These are phyloP conservation scores for Latrodectus geometricus DNA, from an alignment of 1,140 invertebrate species.

Conservation along the genomic window DNA sequence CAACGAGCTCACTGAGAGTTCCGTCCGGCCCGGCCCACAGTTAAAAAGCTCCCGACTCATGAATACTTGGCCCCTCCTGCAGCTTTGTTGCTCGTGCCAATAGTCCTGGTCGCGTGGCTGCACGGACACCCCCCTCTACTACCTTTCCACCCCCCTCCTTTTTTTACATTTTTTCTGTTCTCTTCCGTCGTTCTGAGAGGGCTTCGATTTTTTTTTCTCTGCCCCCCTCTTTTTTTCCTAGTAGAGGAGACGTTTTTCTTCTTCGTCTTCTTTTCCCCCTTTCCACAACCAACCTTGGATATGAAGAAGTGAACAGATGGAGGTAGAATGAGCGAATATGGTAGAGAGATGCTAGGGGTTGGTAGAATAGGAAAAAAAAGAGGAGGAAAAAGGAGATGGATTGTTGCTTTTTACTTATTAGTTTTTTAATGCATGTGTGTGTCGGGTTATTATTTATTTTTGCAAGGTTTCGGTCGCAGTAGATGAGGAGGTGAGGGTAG, in stretches of 20 bases:
- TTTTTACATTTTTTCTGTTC: conserved; percentile 9
- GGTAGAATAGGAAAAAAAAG: background rate
- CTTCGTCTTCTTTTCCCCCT: conserved; percentile 24
- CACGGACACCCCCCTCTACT: background rate
- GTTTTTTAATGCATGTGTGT: conserved; percentile 1
- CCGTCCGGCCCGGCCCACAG: conserved; percentile 31
- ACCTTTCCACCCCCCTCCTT: background rate
- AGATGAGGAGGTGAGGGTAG: background rate
- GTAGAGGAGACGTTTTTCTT: conserved; percentile 8
- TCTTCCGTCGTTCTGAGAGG: conserved; percentile 5
- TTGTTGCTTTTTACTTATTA: conserved; percentile 10
- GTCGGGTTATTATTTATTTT: background rate
- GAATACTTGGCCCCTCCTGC: conserved; percentile 45
- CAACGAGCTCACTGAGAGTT: conserved; percentile 6
- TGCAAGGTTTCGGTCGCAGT: background rate
- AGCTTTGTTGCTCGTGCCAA: conserved; percentile 45
- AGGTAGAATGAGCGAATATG: background rate
- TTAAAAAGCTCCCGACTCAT: conserved; percentile 55
- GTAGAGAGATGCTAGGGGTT: conserved; percentile 4
- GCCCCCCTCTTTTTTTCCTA: background rate
- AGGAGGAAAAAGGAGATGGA: conserved; percentile 31
- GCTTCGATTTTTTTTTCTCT: background rate
- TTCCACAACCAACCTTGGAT: conserved; percentile 35
- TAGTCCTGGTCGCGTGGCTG: conserved; percentile 1
- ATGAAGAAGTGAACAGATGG: conserved; percentile 46